Conservation (phyloP, 2,113 vertebrate species). For the Corvus hawaiiensis region DNA sequence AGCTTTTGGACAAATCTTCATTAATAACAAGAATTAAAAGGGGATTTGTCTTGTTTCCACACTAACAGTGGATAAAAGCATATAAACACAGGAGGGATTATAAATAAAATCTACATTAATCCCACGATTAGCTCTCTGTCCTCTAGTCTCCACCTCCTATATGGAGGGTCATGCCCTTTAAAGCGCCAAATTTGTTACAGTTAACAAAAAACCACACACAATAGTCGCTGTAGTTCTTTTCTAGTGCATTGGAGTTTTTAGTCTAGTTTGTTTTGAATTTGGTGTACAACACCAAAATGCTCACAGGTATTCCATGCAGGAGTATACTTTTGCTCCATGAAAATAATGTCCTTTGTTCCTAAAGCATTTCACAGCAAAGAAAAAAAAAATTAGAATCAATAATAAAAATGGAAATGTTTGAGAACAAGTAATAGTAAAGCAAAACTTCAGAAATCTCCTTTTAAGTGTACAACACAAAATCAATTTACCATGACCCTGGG, state of each 20-base stretch:
- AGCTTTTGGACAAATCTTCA: slow-evolving; percentile 40
- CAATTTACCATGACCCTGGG: slow-evolving; percentile 70
- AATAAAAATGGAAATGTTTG: slow-evolving; percentile 69
- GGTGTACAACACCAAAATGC: slow-evolving; percentile 12
- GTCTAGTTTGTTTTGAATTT: neutral
- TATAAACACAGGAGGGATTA: slow-evolving; percentile 40
- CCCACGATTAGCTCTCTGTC: slow-evolving; percentile 6
- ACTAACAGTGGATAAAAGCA: slow-evolving; percentile 32
- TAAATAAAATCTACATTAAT: slow-evolving; percentile 45
- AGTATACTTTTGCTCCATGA: slow-evolving; percentile 22
- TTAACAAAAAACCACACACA: neutral
- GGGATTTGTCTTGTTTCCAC: slow-evolving; percentile 45
- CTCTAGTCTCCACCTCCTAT: neutral
- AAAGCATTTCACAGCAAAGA: slow-evolving; percentile 32
- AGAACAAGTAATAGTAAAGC: slow-evolving; percentile 56
- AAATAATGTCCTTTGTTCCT: slow-evolving; percentile 10
- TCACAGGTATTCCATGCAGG: neutral
- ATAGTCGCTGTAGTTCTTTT: neutral
- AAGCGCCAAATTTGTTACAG: slow-evolving; percentile 8
- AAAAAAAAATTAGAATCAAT: slow-evolving; percentile 63
- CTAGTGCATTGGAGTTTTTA: neutral
- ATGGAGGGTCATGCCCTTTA: slow-evolving; percentile 23
- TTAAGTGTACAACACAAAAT: slow-evolving; percentile 73
- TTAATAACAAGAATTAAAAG: slow-evolving; percentile 39
- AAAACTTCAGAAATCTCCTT: slow-evolving; percentile 64